A percentile compares a stretch with the other conserved stretches of the same genome.
phyloP scores from a whole-genome alignment of 2,797 vertebrate species.

The Amblyopsis hoosieri region DNA sequence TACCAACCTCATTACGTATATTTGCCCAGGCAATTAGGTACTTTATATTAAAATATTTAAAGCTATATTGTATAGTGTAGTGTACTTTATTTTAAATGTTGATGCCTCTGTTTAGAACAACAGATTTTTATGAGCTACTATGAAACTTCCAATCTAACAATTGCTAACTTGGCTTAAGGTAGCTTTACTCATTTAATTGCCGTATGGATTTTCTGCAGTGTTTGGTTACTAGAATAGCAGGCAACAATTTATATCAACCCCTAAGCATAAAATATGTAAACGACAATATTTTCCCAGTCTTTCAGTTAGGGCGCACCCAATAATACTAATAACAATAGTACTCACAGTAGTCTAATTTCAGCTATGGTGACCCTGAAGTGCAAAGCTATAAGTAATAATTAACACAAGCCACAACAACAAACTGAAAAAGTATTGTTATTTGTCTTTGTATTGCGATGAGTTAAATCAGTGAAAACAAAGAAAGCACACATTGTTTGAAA shows the following conservation, averaged over 20 bases:
- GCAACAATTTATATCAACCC: conserved; percentile 51
- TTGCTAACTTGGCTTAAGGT: conserved; percentile 55
- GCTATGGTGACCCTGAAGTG: not conserved
- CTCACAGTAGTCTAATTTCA: conserved; percentile 26
- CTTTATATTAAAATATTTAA: too few species aligned
- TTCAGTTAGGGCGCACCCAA: conserved; percentile 32
- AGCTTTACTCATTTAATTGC: conserved; percentile 56
- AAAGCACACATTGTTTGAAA: too few species aligned
- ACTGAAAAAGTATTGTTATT: too few species aligned
- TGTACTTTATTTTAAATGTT: conserved; percentile 17
- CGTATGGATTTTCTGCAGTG: conserved; percentile 48
- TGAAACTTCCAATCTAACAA: conserved; percentile 45
- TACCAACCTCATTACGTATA: too few species aligned
- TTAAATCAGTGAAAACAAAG: too few species aligned
- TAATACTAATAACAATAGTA: conserved; percentile 9
- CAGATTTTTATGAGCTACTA: conserved; percentile 43
- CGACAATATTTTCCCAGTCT: conserved; percentile 38
- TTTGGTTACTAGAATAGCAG: conserved; percentile 42
- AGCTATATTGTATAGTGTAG: not conserved
- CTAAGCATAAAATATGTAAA: conserved; percentile 61
- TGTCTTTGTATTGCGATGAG: too few species aligned
- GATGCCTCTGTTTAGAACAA: not conserved
- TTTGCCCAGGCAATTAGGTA: too few species aligned
- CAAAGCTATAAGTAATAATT: too few species aligned
- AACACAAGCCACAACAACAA: too few species aligned